Conservation (phyloP, 2,888 invertebrate genomes). For the Eutolmus rufibarbis region DNA sequence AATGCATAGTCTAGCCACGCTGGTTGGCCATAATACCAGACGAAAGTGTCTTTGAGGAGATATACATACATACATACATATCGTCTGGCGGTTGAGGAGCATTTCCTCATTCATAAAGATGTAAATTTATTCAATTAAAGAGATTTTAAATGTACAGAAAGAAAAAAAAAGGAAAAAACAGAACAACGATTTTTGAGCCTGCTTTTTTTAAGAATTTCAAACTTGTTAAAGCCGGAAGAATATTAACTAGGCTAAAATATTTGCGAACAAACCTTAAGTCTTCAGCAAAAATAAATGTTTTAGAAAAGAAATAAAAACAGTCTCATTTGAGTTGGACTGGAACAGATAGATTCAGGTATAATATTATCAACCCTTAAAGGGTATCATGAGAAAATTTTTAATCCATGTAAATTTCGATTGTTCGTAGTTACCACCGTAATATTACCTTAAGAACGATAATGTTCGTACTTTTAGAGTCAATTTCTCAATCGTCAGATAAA, state of each 20-base stretch:
- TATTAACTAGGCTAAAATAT: neutral
- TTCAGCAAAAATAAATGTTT: neutral
- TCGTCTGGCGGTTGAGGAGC: neutral
- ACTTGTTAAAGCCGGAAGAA: neutral
- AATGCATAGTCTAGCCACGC: neutral
- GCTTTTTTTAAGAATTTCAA: neutral
- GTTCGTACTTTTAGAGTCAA: too few relatives aligned
- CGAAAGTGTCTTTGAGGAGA: neutral
- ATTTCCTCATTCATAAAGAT: neutral
- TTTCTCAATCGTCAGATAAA: too few relatives aligned
- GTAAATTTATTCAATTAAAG: conserved; percentile 14
- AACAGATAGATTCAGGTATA: too few relatives aligned
- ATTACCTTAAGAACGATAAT: too few relatives aligned
- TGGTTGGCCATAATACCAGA: neutral
- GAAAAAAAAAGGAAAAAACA: neutral
- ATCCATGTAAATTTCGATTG: too few relatives aligned
- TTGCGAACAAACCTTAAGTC: neutral
- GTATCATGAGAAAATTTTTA: too few relatives aligned
- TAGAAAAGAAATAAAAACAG: neutral
- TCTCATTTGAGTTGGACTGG: too few relatives aligned
- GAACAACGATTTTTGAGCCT: neutral
- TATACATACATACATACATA: too few relatives aligned
- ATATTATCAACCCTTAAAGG: too few relatives aligned
- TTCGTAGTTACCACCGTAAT: too few relatives aligned
- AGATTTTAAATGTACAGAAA: neutral